phyloP scores from a whole-genome alignment of 2,113 vertebrate species.

The Rattus norvegicus region GRCr8 NC_086019.1:23849001-23849500 shows the following conservation, averaged over 20 bases:
- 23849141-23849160: background rate
- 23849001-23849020: background rate
- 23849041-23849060: constrained; percentile 22
- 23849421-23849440: no score
- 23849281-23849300: background rate
- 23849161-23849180: background rate
- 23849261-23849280: background rate
- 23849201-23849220: background rate
- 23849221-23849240: background rate
- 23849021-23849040: background rate
- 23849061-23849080: background rate
- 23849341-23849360: background rate
- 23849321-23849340: background rate
- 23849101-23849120: background rate
- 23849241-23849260: background rate
- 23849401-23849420: background rate
- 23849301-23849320: background rate
- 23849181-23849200: background rate
- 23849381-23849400: no score
- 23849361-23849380: no score
- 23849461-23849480: background rate
- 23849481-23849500: background rate
- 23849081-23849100: constrained; percentile 6
- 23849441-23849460: background rate
- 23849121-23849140: background rate